Conservation (phyloP, 2,797 vertebrate genomes). For the Hippoglossus hippoglossus region DNA sequence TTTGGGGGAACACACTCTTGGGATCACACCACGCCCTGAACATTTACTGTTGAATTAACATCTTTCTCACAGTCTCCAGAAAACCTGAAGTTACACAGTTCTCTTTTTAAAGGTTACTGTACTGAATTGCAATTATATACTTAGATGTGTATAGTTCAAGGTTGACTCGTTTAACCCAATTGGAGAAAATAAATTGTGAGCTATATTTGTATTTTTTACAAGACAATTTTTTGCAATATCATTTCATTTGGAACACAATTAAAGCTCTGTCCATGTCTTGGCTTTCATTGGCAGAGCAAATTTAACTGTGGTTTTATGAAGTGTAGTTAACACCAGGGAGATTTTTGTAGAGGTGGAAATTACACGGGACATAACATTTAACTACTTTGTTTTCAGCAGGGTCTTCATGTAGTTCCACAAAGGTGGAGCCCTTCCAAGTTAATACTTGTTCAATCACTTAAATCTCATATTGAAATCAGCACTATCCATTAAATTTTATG, state of each 20-base stretch:
- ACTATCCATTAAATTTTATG: slow-evolving; percentile 62
- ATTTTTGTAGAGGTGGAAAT: slow-evolving; percentile 77
- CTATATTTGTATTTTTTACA: slow-evolving; percentile 14
- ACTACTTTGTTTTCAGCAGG: slow-evolving; percentile 77
- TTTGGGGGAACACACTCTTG: background rate
- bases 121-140: background rate
- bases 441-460: slow-evolving; percentile 71
- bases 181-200: slow-evolving; percentile 4
- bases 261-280: slow-evolving; percentile 52
- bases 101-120: background rate
- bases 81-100: background rate
- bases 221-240: slow-evolving; percentile 34
- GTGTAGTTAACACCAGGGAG: slow-evolving; percentile 70
- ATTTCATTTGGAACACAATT: slow-evolving; percentile 52
- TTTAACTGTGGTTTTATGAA: slow-evolving; percentile 72
- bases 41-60: background rate
- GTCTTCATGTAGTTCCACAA: slow-evolving; percentile 73
- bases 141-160: background rate
- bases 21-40: no score
- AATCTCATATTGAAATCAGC: slow-evolving; percentile 73
- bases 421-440: slow-evolving; percentile 68
- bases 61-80: background rate
- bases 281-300: slow-evolving; percentile 50
- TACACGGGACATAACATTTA: slow-evolving; percentile 83
- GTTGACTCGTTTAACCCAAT: background rate